Evolutionary conservation across 1,140 invertebrate species (phyloP).

Genomic region (Hyles euphorbiae): DNA sequence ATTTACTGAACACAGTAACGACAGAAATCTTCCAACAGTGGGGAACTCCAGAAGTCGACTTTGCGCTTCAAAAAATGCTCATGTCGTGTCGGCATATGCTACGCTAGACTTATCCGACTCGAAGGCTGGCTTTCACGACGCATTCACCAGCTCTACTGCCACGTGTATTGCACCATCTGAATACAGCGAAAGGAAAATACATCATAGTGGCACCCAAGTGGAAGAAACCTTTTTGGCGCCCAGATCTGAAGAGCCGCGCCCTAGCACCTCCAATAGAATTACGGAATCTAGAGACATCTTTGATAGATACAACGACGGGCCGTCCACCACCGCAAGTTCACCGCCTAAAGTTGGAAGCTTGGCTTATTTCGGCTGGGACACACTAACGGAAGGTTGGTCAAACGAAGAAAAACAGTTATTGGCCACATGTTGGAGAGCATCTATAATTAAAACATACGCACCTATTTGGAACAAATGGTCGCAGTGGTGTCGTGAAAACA

Average conservation of each 20-base stretch:
- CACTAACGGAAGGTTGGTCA: constrained; percentile 15
- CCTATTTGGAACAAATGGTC: constrained; percentile 16
- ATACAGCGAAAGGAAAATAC: constrained; percentile 19
- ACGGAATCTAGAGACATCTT: constrained; percentile 8
- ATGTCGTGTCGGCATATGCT: constrained; percentile 4
- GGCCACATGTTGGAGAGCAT: constrained; percentile 12
- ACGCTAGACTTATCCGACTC: neutral
- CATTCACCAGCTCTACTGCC: constrained; percentile 11
- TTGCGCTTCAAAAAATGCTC: constrained; percentile 25
- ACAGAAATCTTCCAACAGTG: constrained; percentile 22
- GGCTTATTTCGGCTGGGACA: constrained; percentile 28
- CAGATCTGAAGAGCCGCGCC: constrained; percentile 20
- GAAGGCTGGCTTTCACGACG: constrained; percentile 18
- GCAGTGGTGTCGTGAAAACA: constrained; percentile 8
- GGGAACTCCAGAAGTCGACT: constrained; percentile 33
- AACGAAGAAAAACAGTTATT: constrained; percentile 13
- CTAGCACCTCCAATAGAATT: constrained; percentile 15
- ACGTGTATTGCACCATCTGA: constrained; percentile 20
- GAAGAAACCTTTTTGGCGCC: constrained; percentile 18
- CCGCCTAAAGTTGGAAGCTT: constrained; percentile 18
- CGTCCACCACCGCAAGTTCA: constrained; percentile 22
- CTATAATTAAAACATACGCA: constrained; percentile 17
- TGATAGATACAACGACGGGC: constrained; percentile 23
- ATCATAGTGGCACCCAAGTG: constrained; percentile 24
- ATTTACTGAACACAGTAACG: constrained; percentile 24